Evolutionary conservation across 2,797 vertebrate species (phyloP), one percentile per base, ranked within the genome.

Genomic region (Pseudopleuronectes americanus): DNA sequence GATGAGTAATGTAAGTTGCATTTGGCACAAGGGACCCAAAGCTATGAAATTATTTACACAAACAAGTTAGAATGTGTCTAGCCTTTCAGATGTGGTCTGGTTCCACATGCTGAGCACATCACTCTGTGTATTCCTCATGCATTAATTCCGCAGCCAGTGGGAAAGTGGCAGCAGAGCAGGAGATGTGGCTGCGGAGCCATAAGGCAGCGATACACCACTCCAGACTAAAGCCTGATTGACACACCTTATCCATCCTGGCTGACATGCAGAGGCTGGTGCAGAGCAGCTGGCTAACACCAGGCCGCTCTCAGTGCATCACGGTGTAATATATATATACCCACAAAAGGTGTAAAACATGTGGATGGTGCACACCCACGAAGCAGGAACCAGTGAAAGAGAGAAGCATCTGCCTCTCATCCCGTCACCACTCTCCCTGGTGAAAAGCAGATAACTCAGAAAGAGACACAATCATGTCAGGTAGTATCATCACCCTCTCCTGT

Each of bases 81-180:
- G 23, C 9, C 23, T 52, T 9, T 68, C 28, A 21, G 19, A 64
- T 41, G 47, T 16, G 2, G 13, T n/a, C 26, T 47, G 24, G 22
- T 4, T 45, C 14, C 26, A 58, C 12, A 16, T 21, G 38, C 33
- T 51, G 26, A 31, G 9, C 53, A 48, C 4, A 23, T 21, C 8
- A 68, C 21, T 22, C 47, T 62, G n/a, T 59, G 65, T 58, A 62
- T 55, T 52, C 24, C 24, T 67, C 53, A 60, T 57, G 51, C 45
- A 70, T 64, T 52, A 36, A 58, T 47, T 66, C 24, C 47, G 5
- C 17, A 21, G 58, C 49, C 41, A 24, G 17, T 51, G 17, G 8
- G 43, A 52, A 21, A 53, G 31, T 36, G 47, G 13, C 49, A 45
- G 33, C 14, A 45, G 9, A 51, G 49, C 41, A 51, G 16, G 52